Conservation (phyloP, 2,797 vertebrate species). For the Avahi laniger region DNA sequence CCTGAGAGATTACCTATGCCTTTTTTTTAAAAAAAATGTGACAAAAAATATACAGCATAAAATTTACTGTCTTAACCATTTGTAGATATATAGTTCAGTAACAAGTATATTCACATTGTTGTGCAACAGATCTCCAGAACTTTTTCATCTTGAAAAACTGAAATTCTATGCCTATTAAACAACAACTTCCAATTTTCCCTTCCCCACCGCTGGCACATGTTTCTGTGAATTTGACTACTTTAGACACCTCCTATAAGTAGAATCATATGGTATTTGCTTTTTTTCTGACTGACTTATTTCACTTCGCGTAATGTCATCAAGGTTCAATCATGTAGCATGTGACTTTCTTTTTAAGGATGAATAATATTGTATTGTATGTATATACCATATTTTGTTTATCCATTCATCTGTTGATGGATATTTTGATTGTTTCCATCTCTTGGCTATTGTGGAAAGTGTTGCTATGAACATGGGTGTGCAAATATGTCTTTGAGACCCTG, state of each 20-base stretch:
- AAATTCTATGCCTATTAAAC: neutral
- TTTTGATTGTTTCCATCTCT: neutral
- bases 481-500: neutral
- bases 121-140: neutral
- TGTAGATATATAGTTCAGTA: neutral
- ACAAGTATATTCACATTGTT: neutral
- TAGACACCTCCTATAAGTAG: neutral
- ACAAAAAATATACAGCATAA: neutral
- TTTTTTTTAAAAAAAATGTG: neutral
- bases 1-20: neutral
- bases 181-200: neutral
- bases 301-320: neutral
- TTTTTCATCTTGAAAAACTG: neutral
- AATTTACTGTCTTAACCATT: neutral
- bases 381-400: neutral
- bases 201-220: neutral
- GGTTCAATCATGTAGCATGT: neutral
- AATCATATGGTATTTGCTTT: neutral
- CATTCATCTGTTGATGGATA: neutral
- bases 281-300: neutral
- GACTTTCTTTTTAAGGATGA: neutral
- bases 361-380: neutral
- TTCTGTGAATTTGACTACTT: neutral
- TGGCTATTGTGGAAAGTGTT: neutral
- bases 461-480: neutral